Percentiles rank a stretch among this genome's conserved stretches.
Evolutionary conservation across 2,797 vertebrate species (phyloP).

Genomic region (Halcyon smyrnensis): DNA sequence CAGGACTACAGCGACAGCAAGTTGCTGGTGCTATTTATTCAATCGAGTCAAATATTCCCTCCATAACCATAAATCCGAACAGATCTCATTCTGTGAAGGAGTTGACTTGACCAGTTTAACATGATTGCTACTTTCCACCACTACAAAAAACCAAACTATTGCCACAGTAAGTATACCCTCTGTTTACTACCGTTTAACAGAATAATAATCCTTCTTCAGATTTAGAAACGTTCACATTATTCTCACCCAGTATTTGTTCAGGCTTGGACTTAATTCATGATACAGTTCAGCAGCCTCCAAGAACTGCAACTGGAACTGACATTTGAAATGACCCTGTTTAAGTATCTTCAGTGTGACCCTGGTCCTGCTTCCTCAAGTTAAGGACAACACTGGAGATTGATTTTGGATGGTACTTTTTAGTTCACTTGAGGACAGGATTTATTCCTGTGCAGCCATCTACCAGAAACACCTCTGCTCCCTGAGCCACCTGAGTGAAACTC

Average conservation of each 20-base stretch:
- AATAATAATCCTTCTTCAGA: neutral
- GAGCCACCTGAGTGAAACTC: neutral
- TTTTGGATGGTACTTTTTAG: neutral
- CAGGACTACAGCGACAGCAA: neutral
- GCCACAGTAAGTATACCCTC: neutral
- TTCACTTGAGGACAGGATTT: neutral
- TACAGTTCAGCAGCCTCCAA: neutral
- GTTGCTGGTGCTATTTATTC: slow-evolving; percentile 5
- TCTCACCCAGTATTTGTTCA: neutral
- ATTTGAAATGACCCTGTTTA: neutral
- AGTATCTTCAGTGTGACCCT: neutral
- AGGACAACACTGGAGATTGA: neutral
- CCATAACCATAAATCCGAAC: neutral
- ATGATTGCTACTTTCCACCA: neutral
- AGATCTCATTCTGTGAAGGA: neutral
- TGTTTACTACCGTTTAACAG: neutral
- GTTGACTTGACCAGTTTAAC: neutral
- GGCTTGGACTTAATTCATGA: neutral
- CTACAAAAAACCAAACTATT: neutral
- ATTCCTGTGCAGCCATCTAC: neutral
- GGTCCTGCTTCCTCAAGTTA: neutral
- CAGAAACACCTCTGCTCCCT: neutral
- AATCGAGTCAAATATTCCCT: neutral
- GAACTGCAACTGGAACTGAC: neutral
- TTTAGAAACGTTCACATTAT: neutral